Base-by-base conservation (phyloP, 92 coral and sea anemone genomes). In the Blastomussa wellsi region DNA sequence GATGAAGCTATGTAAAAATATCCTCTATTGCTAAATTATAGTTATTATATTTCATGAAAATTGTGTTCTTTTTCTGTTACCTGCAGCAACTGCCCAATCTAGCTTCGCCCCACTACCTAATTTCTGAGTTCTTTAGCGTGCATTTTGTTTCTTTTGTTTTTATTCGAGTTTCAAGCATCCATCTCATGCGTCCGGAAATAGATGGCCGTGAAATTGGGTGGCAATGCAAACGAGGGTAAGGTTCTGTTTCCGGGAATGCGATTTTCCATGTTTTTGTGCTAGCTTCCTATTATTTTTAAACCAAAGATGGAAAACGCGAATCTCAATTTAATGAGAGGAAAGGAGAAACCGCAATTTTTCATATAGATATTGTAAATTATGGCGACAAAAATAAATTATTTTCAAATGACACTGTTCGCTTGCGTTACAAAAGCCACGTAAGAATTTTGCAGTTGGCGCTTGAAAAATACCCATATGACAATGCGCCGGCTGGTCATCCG, bases 401-500 rank as follows among this genome's bases (percentile, higher is more conserved):
- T 12, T 32, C 8, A 41, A 8, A 76, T 19, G 4, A 17, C 8
- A 70, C 39, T 35, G 24, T 5, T 4, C 22, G 65, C 28, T 33
- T 17, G 59, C 41, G 80, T 76, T 76, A 14, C 76, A 41, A 65
- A 69, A 66, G 83, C 88, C 93, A 90, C 88, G 88, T 91, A 78
- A 85, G 77, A 67, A 76, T 65, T 84, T 85, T 82, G 90, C 11
- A 66, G 91, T 75, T 88, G 93, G 91, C 94, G 73, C 89, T 55
- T 39, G 42, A 39, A 39, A 59, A 76, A 44, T 84, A 88, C 89
- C 85, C 94, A 91, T 37, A 75, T 83, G 72, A 83, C 87, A 83
- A 76, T 84, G 94, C 94, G 94, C 88, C 87, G 87, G 90, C 57
- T 71, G 73, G 84, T 82, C 93, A 90, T 90, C 92, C 92, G 92